Conservation (phyloP, 2,113 vertebrate species). For the Bolborhynchus lineola region DNA sequence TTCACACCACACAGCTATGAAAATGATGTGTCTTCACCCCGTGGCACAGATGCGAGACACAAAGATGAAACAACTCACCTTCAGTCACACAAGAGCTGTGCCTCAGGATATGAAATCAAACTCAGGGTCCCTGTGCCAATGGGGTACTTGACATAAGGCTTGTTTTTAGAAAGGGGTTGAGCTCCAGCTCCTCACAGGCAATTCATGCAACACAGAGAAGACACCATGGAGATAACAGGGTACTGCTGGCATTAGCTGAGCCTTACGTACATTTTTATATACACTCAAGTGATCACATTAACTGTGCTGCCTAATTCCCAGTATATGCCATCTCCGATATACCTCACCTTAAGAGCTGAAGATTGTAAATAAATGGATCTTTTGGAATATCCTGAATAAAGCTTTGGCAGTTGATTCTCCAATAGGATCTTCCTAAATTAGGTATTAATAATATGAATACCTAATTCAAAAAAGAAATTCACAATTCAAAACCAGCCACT, state of each 20-base stretch:
- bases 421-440: neutral
- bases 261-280: neutral
- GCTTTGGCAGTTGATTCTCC: neutral
- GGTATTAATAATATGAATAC: neutral
- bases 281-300: neutral
- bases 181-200: neutral
- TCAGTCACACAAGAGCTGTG: neutral
- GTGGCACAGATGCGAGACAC: neutral
- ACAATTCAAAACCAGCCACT: neutral
- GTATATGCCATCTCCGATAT: neutral
- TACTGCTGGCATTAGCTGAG: neutral
- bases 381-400: neutral
- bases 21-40: neutral
- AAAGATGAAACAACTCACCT: fast-evolving
- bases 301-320: neutral
- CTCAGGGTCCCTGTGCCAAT: neutral
- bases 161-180: neutral
- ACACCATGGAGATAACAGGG: neutral
- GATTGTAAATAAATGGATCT: neutral
- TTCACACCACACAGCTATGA: neutral
- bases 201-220: neutral
- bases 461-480: neutral
- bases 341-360: neutral
- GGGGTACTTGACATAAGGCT: neutral
- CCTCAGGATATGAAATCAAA: neutral